These are phyloP conservation scores for Spodoptera exigua DNA, from an alignment of 2,888 invertebrate genomes.

Conservation along the genomic window DNA sequence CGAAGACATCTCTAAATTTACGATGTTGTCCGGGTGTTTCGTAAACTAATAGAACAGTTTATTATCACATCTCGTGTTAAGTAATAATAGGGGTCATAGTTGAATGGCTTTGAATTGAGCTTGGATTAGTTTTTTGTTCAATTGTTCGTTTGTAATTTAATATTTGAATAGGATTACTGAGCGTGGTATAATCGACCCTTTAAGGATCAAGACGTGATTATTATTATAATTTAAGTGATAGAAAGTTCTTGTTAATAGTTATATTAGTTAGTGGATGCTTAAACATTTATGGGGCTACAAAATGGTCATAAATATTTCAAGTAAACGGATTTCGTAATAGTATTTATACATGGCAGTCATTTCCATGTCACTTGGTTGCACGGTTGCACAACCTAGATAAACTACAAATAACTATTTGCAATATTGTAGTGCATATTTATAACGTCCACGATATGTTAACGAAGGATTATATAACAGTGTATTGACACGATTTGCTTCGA, in stretches of 20 bases:
- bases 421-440: conserved; percentile 46
- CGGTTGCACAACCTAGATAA: conserved; percentile 45
- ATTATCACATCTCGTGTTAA: background rate
- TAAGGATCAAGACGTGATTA: no score
- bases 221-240: background rate
- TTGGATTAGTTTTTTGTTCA: conserved; percentile 19
- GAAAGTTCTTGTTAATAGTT: background rate
- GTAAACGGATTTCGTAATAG: conserved; percentile 22
- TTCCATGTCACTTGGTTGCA: conserved; percentile 33
- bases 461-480: conserved; percentile 38
- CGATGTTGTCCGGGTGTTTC: conserved; percentile 27
- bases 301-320: conserved; percentile 16
- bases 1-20: conserved; percentile 11
- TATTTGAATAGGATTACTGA: conserved; percentile 20
- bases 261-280: background rate
- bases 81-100: conserved; percentile 22
- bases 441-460: conserved; percentile 26
- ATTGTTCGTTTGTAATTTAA: conserved; percentile 12
- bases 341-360: conserved; percentile 39
- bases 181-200: conserved; percentile 9
- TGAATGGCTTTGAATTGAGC: conserved; percentile 9
- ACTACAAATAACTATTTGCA: conserved; percentile 32
- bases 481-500: conserved; percentile 47
- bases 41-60: conserved; percentile 12
- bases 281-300: conserved; percentile 10